A percentile compares a stretch with the other conserved stretches of the same genome.
Evolutionary conservation across 2,113 vertebrate species (phyloP).

Genomic region (Zosterops borbonicus): DNA sequence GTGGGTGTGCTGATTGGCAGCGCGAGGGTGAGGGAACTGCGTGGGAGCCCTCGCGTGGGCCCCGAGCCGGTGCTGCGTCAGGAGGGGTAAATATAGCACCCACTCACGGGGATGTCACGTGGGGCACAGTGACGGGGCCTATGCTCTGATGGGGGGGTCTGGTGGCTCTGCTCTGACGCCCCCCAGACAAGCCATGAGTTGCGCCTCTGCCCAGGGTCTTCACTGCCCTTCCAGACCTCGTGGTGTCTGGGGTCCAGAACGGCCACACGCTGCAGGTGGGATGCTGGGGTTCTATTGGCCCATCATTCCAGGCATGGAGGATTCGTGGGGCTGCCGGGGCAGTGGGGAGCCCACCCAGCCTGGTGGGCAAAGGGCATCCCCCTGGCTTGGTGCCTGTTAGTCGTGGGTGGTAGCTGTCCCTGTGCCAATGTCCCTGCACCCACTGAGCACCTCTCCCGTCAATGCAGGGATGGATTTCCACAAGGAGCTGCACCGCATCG

Average conservation of each 20-base stretch:
- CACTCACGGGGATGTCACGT: background rate
- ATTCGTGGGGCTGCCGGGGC: background rate
- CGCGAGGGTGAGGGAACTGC: background rate
- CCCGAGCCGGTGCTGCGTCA: background rate
- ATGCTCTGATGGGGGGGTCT: fast-evolving
- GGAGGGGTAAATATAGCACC: slow-evolving; percentile 49
- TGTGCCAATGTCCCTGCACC: fast-evolving
- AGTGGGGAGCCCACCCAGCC: background rate
- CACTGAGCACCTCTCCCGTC: background rate
- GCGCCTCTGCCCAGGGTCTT: background rate
- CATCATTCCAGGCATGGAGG: fast-evolving
- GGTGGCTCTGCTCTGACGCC: background rate
- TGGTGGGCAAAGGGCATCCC: background rate
- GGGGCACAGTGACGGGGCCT: background rate
- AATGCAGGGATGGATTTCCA: slow-evolving; percentile 86
- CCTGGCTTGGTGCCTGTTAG: fast-evolving
- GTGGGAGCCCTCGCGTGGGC: slow-evolving; percentile 39
- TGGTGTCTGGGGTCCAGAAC: fast-evolving
- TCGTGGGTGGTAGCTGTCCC: background rate
- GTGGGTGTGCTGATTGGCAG: slow-evolving; percentile 24
- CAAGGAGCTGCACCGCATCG: slow-evolving; percentile 84
- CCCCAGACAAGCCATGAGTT: fast-evolving
- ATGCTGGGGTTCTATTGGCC: fast-evolving
- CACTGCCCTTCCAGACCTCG: fast-evolving
- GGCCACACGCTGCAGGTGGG: fast-evolving